Percentiles rank a stretch among this genome's conserved stretches.
Evolutionary conservation across 1,140 invertebrate species (phyloP).

Genomic region (Daktulosphaira vitifoliae): DNA sequence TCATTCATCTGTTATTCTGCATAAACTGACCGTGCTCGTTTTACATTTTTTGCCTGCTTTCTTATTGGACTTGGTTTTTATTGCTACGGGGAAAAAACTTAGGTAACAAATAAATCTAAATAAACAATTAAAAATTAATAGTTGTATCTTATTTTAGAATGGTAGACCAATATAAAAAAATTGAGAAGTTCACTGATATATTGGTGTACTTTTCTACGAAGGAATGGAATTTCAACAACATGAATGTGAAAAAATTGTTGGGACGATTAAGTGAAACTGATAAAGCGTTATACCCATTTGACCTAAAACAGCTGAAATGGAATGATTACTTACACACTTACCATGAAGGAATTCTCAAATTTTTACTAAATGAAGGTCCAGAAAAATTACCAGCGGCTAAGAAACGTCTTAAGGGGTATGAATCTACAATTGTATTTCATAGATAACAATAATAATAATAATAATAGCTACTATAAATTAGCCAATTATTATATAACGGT

Average conservation of each 20-base stretch:
- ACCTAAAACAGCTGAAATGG: constrained; percentile 76
- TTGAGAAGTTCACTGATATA: constrained; percentile 55
- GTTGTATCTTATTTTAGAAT: constrained; percentile 45
- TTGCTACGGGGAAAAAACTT: constrained; percentile 42
- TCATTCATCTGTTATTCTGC: constrained; percentile 44
- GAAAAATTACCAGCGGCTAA: constrained; percentile 15
- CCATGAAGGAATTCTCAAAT: constrained; percentile 18
- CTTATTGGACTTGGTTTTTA: constrained; percentile 40
- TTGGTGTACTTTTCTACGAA: constrained; percentile 36
- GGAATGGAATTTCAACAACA: constrained; percentile 37
- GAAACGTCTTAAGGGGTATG: constrained; percentile 18
- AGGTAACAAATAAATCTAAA: constrained; percentile 38
- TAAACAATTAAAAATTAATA: too few species aligned
- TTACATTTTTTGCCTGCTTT: constrained; percentile 43
- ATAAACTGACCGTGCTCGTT: constrained; percentile 44
- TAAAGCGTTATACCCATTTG: constrained; percentile 54
- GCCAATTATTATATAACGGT: too few species aligned
- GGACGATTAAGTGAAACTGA: constrained; percentile 54
- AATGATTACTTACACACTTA: constrained; percentile 55
- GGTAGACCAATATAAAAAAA: constrained; percentile 61
- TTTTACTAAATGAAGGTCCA: constrained; percentile 24
- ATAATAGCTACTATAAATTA: too few species aligned
- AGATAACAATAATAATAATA: too few species aligned
- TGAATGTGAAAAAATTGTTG: constrained; percentile 58
- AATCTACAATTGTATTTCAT: background rate